phyloP scores from a whole-genome alignment of 2,113 vertebrate species.

The Henicopernis longicauda region DNA sequence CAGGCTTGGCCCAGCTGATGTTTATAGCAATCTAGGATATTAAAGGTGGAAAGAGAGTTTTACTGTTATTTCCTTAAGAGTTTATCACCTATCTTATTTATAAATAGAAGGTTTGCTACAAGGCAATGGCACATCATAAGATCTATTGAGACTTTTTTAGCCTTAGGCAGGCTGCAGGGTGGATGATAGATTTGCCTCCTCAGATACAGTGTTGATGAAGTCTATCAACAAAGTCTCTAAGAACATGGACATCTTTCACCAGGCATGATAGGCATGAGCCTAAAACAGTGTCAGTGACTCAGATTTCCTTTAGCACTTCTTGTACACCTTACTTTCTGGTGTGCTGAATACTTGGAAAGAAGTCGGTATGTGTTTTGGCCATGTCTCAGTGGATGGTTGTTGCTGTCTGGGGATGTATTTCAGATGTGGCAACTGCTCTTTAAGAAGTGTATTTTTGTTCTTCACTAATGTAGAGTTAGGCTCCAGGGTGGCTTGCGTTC shows the following conservation, averaged over 20 bases:
- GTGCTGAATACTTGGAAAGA: neutral
- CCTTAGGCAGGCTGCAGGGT: neutral
- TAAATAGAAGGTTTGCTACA: neutral
- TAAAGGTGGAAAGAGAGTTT: neutral
- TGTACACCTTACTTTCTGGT: neutral
- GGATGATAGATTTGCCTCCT: neutral
- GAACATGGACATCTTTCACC: neutral
- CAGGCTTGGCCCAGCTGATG: neutral
- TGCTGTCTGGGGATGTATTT: neutral
- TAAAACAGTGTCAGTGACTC: neutral
- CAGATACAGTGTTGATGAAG: neutral
- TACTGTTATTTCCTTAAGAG: neutral
- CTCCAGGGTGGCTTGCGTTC: neutral
- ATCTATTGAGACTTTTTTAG: neutral
- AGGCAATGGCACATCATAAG: neutral
- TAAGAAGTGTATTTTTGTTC: neutral
- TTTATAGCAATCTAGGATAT: neutral
- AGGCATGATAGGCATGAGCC: neutral
- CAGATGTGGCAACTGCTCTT: neutral
- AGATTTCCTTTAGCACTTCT: neutral
- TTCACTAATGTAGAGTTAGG: neutral
- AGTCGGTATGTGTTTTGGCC: neutral
- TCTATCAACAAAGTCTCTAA: neutral
- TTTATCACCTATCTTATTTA: neutral
- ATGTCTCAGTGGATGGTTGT: neutral